phyloP scores from a whole-genome alignment of 2,113 vertebrate species.

The Tilapia sparmanii region DNA sequence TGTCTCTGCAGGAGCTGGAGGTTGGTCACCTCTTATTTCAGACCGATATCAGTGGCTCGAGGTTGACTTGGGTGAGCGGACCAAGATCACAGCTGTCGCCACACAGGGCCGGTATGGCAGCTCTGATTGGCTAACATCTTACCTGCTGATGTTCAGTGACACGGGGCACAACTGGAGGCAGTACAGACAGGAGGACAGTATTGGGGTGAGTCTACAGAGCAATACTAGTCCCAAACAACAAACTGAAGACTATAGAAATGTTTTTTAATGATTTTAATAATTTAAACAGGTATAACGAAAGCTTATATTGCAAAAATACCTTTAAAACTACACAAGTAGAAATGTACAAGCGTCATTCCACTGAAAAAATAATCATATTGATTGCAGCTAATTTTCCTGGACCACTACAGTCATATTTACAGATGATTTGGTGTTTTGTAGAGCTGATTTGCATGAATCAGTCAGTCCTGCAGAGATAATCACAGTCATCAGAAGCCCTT shows the following conservation, averaged over 20 bases:
- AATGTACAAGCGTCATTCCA: background rate
- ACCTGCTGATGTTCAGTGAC: conserved; percentile 88
- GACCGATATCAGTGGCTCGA: conserved; percentile 88
- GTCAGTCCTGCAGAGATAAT: conserved; percentile 36
- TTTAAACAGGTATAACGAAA: background rate
- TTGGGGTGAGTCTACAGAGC: conserved; percentile 77
- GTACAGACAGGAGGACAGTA: conserved; percentile 85
- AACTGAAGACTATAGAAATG: background rate
- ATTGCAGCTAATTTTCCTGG: background rate
- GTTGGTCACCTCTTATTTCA: conserved; percentile 86
- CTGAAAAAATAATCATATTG: background rate
- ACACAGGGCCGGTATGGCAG: conserved; percentile 67
- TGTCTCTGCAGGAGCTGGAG: conserved; percentile 80
- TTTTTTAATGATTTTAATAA: background rate
- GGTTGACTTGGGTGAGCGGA: conserved; percentile 82
- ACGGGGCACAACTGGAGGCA: conserved; percentile 88
- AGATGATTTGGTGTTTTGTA: background rate
- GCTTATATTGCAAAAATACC: background rate
- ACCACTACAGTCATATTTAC: background rate
- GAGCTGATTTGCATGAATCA: background rate
- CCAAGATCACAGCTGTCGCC: conserved; percentile 79
- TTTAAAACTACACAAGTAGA: background rate
- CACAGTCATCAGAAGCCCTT: conserved; percentile 42
- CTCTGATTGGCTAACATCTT: conserved; percentile 87
- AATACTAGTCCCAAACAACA: background rate